phyloP scores from a whole-genome alignment of 2,797 vertebrate genomes.

The Tolypeutes matacus region DNA sequence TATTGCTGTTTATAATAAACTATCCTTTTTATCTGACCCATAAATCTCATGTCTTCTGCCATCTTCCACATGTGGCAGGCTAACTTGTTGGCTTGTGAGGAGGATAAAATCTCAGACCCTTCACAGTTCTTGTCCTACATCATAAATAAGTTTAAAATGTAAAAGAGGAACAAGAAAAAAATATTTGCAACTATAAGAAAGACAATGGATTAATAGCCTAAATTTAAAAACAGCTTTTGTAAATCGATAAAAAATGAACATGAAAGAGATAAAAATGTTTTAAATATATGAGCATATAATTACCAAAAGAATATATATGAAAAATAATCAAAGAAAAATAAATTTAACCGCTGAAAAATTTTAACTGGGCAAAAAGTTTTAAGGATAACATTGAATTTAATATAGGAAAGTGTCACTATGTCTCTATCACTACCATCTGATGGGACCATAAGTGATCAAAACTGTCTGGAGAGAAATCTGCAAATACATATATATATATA shows the following conservation, averaged over 20 bases:
- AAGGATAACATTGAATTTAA: not conserved
- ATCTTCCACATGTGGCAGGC: not conserved
- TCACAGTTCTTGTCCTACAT: not conserved
- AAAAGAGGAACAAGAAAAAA: constrained; percentile 10
- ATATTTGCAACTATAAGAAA: not conserved
- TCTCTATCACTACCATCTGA: not conserved
- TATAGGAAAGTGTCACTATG: not conserved
- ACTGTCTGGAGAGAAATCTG: not conserved
- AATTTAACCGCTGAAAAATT: not conserved
- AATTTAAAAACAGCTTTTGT: not conserved
- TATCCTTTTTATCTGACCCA: not conserved
- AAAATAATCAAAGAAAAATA: not conserved
- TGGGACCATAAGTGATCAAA: not conserved
- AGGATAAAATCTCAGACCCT: not conserved
- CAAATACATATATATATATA: not conserved
- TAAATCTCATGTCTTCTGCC: not conserved
- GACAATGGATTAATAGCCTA: not conserved
- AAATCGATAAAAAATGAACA: constrained; percentile 27
- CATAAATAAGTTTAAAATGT: constrained; percentile 42
- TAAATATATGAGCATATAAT: not conserved
- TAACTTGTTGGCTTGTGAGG: not conserved
- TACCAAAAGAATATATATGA: not conserved
- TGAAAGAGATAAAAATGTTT: not conserved
- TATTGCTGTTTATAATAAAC: not conserved
- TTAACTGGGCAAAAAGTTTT: not conserved